Base-by-base conservation (phyloP, 1,140 invertebrate genomes). In the Teleogryllus occipitalis region DNA sequence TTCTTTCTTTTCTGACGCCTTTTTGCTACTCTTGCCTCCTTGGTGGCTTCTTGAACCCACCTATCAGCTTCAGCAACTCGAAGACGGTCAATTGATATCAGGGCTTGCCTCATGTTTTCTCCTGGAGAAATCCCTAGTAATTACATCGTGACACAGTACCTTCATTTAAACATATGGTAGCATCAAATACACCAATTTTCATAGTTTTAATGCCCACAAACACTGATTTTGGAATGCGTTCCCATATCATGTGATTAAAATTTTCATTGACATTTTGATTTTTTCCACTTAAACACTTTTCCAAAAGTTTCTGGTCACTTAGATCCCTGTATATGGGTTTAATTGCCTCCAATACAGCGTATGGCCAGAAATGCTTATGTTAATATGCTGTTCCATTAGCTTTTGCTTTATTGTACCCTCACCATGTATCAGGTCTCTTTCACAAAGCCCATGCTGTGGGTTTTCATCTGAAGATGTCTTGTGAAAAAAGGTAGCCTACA, bases 401-500 rank as follows among this genome's bases (percentile, higher is more conserved):
- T 80, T 78, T 47, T 8, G 76, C 76, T 78, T 81, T 75, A 39
- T 79, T 75, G 73, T 78, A 82, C 75, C 80, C 75, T 78, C 82
- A 83, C 81, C 82, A 83, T 27, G 81, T 80, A 79, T 82, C 78
- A 47, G 65, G 46, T 22, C 80, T 77, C 74, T 49, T 49, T 80
- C 81, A 77, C 82, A 83, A 77, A 77, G 80, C 8, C 47, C 48
- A 80, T 83, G 81, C 22, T 83, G 4, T n/a, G n/a, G n/a, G n/a
- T n/a, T n/a, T n/a, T n/a, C n/a, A n/a, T n/a, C n/a, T n/a, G n/a
- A n/a, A n/a, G 82, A 84, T 46, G 75, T 80, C 72, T 78, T 78
- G 47, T 81, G 80, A 76, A 81, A 81, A 48, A 82, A 83, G n/a
- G 80, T 82, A 39, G 83, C 83, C 82, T 81, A 82, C 75, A 83